Percentiles rank a stretch among this genome's conserved stretches.
These are phyloP conservation scores for Boleophthalmus pectinirostris DNA, from an alignment of 2,113 vertebrate species.

Conservation along the genomic window DNA sequence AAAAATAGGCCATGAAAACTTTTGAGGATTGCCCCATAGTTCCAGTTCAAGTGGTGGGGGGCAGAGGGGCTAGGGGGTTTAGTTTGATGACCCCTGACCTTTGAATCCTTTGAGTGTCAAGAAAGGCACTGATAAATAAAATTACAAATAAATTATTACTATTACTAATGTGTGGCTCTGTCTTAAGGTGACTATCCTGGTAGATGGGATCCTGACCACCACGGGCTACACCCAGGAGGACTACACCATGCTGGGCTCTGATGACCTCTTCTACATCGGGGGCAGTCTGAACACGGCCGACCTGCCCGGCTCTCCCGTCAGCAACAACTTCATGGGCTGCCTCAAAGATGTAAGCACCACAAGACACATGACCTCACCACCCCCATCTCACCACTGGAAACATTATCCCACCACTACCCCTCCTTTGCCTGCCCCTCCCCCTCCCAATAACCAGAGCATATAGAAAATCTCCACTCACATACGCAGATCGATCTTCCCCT, in stretches of 20 bases:
- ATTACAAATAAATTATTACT: no score
- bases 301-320: constrained; percentile 90
- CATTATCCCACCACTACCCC: constrained; percentile 37
- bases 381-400: constrained; percentile 41
- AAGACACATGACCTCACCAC: constrained; percentile 39
- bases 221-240: constrained; percentile 90
- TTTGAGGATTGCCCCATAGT: no score
- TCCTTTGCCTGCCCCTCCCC: constrained; percentile 14
- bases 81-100: no score
- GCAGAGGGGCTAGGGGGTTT: no score
- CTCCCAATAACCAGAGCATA: constrained; percentile 35
- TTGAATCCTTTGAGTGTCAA: no score
- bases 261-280: constrained; percentile 94
- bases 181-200: constrained; percentile 86
- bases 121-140: no score
- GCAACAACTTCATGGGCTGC: constrained; percentile 98
- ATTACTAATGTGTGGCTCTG: not conserved
- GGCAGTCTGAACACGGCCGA: constrained; percentile 93
- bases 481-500: constrained; percentile 45
- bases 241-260: constrained; percentile 94
- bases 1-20: no score
- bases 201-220: constrained; percentile 91
- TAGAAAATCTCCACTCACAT: constrained; percentile 46
- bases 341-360: constrained; percentile 88
- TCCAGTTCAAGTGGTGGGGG: no score